phyloP scores from a whole-genome alignment of 2,888 invertebrate genomes.

The Cistogaster globosa region DNA sequence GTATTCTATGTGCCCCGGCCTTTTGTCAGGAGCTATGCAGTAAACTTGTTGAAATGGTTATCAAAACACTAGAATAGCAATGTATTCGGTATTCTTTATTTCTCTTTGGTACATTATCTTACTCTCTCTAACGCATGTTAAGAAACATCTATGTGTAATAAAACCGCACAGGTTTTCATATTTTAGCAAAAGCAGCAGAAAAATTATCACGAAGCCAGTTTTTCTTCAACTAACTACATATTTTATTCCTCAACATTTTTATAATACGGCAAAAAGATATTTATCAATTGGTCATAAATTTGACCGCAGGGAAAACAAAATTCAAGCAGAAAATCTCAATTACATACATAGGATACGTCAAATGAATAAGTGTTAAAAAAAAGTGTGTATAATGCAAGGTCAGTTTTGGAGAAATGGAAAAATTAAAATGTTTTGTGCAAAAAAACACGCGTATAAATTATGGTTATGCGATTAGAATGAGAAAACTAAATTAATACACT shows the following conservation, averaged over 20 bases:
- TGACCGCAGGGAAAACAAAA: slow-evolving; percentile 35
- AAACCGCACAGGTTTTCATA: slow-evolving; percentile 56
- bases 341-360: not conserved
- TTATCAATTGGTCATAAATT: slow-evolving; percentile 47
- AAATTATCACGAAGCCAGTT: slow-evolving; percentile 61
- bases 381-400: slow-evolving; percentile 65
- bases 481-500: slow-evolving; percentile 34
- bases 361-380: slow-evolving; percentile 39
- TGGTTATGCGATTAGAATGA: slow-evolving; percentile 45
- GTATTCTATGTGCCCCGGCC: too few relatives aligned
- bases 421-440: slow-evolving; percentile 48
- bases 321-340: slow-evolving; percentile 18
- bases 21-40: not conserved
- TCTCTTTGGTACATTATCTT: not conserved
- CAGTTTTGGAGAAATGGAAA: slow-evolving; percentile 59
- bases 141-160: slow-evolving; percentile 48
- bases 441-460: slow-evolving; percentile 55
- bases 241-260: slow-evolving; percentile 41
- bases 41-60: too few relatives aligned
- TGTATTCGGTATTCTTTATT: too few relatives aligned
- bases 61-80: too few relatives aligned
- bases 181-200: slow-evolving; percentile 55
- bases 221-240: slow-evolving; percentile 43
- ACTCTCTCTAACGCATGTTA: not conserved
- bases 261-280: slow-evolving; percentile 25